Percentiles rank a stretch among this genome's conserved stretches.
phyloP scores from a whole-genome alignment of 2,888 invertebrate species.

The Tenthredo distinguenda region DNA sequence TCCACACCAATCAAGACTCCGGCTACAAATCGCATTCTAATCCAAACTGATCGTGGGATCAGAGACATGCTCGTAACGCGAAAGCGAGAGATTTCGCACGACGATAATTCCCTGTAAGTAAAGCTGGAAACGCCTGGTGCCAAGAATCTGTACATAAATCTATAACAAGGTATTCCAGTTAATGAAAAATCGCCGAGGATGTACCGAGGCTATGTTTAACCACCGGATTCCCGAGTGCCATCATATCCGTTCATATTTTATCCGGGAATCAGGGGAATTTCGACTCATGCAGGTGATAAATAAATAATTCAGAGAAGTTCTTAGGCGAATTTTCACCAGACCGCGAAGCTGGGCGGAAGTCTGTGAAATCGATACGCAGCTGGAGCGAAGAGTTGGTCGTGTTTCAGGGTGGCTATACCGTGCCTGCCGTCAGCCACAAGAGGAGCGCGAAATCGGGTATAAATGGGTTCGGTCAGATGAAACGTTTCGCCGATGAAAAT shows the following conservation, averaged over 20 bases:
- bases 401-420: not conserved
- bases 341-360: not conserved
- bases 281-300: not conserved
- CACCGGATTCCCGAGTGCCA: too few relatives aligned
- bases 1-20: not conserved
- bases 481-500: not conserved
- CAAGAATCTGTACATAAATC: not conserved
- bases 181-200: not conserved
- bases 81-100: conserved; percentile 13
- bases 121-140: not conserved
- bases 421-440: not conserved
- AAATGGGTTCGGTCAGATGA: not conserved
- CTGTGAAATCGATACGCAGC: conserved; percentile 1
- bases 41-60: not conserved
- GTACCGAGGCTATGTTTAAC: not conserved
- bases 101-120: not conserved
- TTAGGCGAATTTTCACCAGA: not conserved
- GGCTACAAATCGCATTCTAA: not conserved
- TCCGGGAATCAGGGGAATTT: not conserved
- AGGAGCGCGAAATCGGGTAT: not conserved
- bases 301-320: not conserved
- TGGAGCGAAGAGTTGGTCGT: not conserved
- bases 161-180: not conserved
- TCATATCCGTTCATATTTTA: not conserved
- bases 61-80: too few relatives aligned